Percentiles rank a stretch among this genome's conserved stretches.
phyloP scores from a whole-genome alignment of 2,888 invertebrate species.

The Allophyes oxyacanthae region DNA sequence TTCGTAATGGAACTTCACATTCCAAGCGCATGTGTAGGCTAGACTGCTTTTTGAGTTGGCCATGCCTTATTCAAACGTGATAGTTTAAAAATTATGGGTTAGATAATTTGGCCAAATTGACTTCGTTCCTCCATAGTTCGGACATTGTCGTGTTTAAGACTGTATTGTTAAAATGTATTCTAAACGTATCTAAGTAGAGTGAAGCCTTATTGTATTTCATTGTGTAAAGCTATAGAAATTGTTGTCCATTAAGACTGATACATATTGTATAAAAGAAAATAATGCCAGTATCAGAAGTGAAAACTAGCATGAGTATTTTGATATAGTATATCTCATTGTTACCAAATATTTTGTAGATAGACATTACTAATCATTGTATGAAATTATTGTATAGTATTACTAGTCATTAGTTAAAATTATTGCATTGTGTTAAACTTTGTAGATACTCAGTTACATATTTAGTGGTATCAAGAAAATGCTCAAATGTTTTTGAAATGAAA shows the following conservation, averaged over 20 bases:
- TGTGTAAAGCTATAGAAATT: slow-evolving; percentile 63
- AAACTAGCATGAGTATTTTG: slow-evolving; percentile 81
- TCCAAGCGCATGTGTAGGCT: slow-evolving; percentile 86
- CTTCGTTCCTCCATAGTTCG: slow-evolving; percentile 75
- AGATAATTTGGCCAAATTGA: slow-evolving; percentile 75
- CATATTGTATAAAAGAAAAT: slow-evolving; percentile 72
- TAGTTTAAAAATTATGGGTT: slow-evolving; percentile 71
- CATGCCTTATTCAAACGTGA: slow-evolving; percentile 82
- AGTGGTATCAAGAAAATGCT: slow-evolving; percentile 52
- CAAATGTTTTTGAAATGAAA: slow-evolving; percentile 30
- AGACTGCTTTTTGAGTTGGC: slow-evolving; percentile 76
- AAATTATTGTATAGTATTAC: slow-evolving; percentile 82
- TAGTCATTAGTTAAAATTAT: slow-evolving; percentile 85
- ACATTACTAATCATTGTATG: slow-evolving; percentile 72
- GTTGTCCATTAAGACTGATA: slow-evolving; percentile 85
- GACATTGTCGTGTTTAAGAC: slow-evolving; percentile 73
- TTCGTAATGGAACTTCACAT: slow-evolving; percentile 86
- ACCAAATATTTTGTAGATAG: slow-evolving; percentile 88
- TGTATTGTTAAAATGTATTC: slow-evolving; percentile 74
- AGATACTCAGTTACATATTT: slow-evolving; percentile 65
- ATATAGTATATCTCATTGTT: slow-evolving; percentile 88
- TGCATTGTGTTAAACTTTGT: slow-evolving; percentile 74
- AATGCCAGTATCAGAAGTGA: slow-evolving; percentile 82
- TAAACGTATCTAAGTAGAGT: slow-evolving; percentile 70
- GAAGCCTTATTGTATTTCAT: slow-evolving; percentile 72